Conservation (phyloP, 2,888 invertebrate genomes). For the Pterostichus madidus region DNA sequence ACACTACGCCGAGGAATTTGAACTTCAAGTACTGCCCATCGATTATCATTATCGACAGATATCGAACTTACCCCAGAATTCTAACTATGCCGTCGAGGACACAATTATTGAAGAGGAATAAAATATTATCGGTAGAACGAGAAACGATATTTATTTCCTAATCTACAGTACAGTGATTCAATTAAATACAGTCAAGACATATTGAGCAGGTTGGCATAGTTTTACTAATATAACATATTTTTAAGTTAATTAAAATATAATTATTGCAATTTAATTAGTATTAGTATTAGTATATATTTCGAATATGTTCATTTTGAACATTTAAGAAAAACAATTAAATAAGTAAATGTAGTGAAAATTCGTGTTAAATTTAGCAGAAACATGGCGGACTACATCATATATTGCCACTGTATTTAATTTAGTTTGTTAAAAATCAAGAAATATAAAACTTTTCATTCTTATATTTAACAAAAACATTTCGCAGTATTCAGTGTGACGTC, state of each 20-base stretch:
- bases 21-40: slow-evolving; percentile 12
- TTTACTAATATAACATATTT: not conserved
- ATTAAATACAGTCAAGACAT: not conserved
- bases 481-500: too few species aligned
- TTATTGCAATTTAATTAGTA: not conserved
- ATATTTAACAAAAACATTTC: too few species aligned
- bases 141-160: not conserved
- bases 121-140: not conserved
- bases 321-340: too few species aligned
- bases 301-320: too few species aligned
- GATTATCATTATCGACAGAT: slow-evolving; percentile 22
- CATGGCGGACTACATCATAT: too few species aligned
- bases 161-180: not conserved
- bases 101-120: not conserved
- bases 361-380: too few species aligned
- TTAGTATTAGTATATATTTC: too few species aligned
- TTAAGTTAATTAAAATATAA: not conserved
- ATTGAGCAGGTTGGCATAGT: not conserved
- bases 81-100: not conserved
- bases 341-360: too few species aligned
- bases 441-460: too few species aligned
- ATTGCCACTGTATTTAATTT: too few species aligned
- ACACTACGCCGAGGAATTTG: not conserved
- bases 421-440: too few species aligned
- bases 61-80: slow-evolving; percentile 31